These are phyloP conservation scores for Heliconius nattereri DNA, from an alignment of 1,140 invertebrate species.

Conservation along the genomic window DNA sequence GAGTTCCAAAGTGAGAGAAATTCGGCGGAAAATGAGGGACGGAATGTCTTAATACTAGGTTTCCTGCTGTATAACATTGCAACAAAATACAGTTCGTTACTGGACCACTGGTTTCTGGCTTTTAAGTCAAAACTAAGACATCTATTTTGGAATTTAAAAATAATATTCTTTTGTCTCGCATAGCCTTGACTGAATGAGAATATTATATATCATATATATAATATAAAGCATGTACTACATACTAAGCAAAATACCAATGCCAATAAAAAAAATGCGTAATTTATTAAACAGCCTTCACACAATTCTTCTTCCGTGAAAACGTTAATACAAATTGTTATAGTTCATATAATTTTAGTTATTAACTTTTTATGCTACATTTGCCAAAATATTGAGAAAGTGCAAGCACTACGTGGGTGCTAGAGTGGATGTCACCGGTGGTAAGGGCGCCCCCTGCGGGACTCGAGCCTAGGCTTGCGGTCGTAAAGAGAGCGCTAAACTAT, in stretches of 20 bases:
- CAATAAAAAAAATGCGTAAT: slow-evolving; percentile 41
- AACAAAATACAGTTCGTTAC: not conserved
- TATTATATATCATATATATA: not conserved
- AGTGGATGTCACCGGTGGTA: too few relatives aligned
- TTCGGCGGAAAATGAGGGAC: too few relatives aligned
- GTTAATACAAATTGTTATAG: not conserved
- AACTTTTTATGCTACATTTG: too few relatives aligned
- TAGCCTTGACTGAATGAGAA: not conserved
- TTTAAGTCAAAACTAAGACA: not conserved
- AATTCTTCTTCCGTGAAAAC: slow-evolving; percentile 47
- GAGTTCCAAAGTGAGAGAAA: too few relatives aligned
- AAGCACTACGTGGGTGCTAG: too few relatives aligned
- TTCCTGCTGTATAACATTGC: too few relatives aligned
- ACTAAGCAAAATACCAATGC: slow-evolving; percentile 45
- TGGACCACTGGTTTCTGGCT: not conserved
- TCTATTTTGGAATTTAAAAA: not conserved
- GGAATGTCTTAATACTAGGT: too few relatives aligned
- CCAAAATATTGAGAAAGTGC: too few relatives aligned
- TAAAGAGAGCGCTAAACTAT: too few relatives aligned
- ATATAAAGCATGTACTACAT: slow-evolving; percentile 37
- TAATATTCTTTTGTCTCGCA: not conserved
- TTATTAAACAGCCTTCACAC: slow-evolving; percentile 49
- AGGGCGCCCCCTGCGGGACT: too few relatives aligned
- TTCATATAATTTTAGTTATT: not conserved
- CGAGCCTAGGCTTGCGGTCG: too few relatives aligned